Base-by-base conservation (phyloP, 53 echinoderm and acorn worm genomes). In the Mesocentrotus franciscanus region DNA sequence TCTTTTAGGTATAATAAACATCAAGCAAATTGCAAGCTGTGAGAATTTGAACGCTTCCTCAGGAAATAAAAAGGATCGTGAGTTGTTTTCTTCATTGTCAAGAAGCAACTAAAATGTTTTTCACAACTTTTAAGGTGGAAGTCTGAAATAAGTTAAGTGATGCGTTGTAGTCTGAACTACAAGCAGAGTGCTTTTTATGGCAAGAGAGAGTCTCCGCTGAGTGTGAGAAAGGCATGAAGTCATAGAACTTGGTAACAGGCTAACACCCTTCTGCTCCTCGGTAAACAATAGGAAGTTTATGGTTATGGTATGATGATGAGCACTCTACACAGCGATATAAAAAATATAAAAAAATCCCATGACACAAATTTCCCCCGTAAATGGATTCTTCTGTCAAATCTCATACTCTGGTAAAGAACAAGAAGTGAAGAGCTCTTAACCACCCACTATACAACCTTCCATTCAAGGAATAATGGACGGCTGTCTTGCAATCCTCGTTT, bases 331-430 rank as follows among this genome's bases (percentile, higher is more conserved):
- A 55, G 39, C 9, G 58, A 57, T 57, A 27, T n/a, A n/a, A n/a
- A n/a, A n/a, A n/a, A n/a, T n/a, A 24, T 8, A 85, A 3, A 49
- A 57, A 79, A 36, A 12, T 15, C 58, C n/a, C 24, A 11, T 29
- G 29, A 87, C 58, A 58, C 56, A 57, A 87, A 58, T 56, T 57
- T 58, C 58, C 57, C 57, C n/a, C 8, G 29, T 91, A 91, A 91
- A 91, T 66, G 66, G 91, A 91, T 35, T 27, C 91, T 35, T 27
- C 91, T 35, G 66, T 91, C 91, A 91, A 35, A 34, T 91, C 66
- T 61, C 91, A 64, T 91, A 35, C 91, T 61, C 66, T 7, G 17
- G 39, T 4, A 91, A 57, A 61, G 61, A 91, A 91, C 35, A 64
- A 91, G 39, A 91, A 64, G 61, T 91, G 66, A 91, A 29, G 34